phyloP scores from a whole-genome alignment of 1,140 invertebrate genomes.

The Megalopta genalis region DNA sequence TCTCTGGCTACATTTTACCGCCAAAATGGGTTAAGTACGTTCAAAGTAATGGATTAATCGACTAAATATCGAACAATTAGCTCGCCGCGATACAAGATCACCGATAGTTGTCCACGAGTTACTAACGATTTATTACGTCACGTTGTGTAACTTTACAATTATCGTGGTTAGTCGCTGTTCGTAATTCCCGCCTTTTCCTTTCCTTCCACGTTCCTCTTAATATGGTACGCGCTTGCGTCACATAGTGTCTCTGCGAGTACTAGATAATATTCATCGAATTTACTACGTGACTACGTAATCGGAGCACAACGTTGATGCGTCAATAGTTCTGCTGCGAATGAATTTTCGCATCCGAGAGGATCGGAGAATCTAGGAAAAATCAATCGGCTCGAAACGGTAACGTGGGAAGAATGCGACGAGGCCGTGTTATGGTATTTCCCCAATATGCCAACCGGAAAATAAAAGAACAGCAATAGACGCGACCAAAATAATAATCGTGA shows the following conservation, averaged over 20 bases:
- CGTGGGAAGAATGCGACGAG: neutral
- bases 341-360: no score
- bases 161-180: neutral
- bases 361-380: neutral
- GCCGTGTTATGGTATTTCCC: neutral
- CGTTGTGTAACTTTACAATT: neutral
- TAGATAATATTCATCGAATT: constrained; percentile 22
- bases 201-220: neutral
- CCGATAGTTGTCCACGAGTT: neutral
- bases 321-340: neutral
- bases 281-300: constrained; percentile 17
- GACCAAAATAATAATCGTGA: neutral
- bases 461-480: neutral
- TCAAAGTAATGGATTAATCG: neutral
- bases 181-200: constrained; percentile 33
- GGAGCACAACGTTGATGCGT: neutral
- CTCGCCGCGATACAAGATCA: no score
- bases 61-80: neutral
- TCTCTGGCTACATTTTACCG: neutral
- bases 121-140: no score
- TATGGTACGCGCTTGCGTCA: constrained; percentile 16
- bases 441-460: neutral
- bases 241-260: neutral
- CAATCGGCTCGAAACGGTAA: neutral
- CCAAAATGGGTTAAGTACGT: neutral